Evolutionary conservation across 2,888 invertebrate genomes (phyloP).

Genomic region (Drosophila atroscutellata): DNA sequence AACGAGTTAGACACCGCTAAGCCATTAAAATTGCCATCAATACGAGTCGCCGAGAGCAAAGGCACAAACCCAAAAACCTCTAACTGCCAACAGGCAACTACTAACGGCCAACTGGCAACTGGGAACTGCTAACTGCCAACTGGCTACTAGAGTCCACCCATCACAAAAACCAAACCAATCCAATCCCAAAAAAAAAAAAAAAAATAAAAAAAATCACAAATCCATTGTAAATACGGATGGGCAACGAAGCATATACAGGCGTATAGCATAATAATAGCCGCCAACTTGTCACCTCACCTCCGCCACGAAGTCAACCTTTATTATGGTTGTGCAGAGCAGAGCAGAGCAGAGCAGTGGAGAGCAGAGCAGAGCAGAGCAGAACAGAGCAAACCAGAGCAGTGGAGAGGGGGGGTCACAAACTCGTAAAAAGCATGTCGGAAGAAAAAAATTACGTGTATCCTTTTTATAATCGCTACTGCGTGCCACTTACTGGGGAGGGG

Average conservation of each 20-base stretch:
- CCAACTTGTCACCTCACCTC: constrained; percentile 74
- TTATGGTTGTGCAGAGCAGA: constrained; percentile 21
- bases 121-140: constrained; percentile 10
- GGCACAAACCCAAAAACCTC: constrained; percentile 18
- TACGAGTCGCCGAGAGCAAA: constrained; percentile 35
- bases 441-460: constrained; percentile 77
- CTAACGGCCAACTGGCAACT: constrained; percentile 1
- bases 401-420: constrained; percentile 14
- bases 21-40: constrained; percentile 80
- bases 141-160: constrained; percentile 3
- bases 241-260: constrained; percentile 23
- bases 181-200: constrained; percentile 43
- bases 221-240: constrained; percentile 64
- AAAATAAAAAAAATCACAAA: constrained; percentile 55
- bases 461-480: constrained; percentile 75
- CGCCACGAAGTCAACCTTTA: constrained; percentile 56
- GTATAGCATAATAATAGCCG: constrained; percentile 79
- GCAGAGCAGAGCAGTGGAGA: not conserved
- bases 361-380: too few species aligned
- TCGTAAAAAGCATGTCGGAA: constrained; percentile 71
- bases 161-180: constrained; percentile 19
- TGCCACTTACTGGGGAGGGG: constrained; percentile 3
- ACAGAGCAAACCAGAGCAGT: not conserved
- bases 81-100: constrained; percentile 15
- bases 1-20: constrained; percentile 64